Evolutionary conservation across 2,797 vertebrate genomes (phyloP).

Genomic region (Limnodromus scolopaceus): DNA sequence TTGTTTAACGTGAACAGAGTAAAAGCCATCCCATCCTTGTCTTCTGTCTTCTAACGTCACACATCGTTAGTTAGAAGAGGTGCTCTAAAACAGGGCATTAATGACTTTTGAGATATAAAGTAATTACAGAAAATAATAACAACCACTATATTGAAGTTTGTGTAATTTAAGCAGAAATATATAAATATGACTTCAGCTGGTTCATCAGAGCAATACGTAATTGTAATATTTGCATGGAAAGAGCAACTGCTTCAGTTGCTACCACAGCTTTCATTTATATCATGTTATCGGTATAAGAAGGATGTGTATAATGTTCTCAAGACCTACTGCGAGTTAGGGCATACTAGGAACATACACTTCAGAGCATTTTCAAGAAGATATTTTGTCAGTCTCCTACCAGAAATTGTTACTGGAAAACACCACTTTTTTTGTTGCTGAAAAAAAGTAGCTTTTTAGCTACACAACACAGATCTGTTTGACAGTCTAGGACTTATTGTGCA

Average conservation of each 20-base stretch:
- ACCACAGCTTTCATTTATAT: conserved; percentile 37
- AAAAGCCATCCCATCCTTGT: background rate
- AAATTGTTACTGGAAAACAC: conserved; percentile 18
- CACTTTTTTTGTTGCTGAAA: background rate
- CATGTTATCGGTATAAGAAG: conserved; percentile 45
- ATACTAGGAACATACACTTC: conserved; percentile 5
- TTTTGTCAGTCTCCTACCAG: background rate
- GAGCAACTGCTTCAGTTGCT: conserved; percentile 40
- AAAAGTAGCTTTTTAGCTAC: conserved; percentile 10
- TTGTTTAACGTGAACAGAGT: background rate
- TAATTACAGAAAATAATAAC: conserved; percentile 35
- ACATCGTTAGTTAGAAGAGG: background rate
- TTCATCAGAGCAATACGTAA: background rate
- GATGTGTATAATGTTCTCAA: conserved; percentile 7
- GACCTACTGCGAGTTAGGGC: conserved; percentile 24
- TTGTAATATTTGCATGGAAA: background rate
- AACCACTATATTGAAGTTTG: background rate
- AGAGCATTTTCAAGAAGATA: conserved; percentile 25
- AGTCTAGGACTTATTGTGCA: background rate
- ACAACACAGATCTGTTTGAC: conserved; percentile 15
- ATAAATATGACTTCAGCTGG: background rate
- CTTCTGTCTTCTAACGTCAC: background rate
- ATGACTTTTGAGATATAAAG: conserved; percentile 44
- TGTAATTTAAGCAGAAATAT: conserved; percentile 31
- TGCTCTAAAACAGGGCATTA: conserved; percentile 21